Base-by-base conservation (phyloP, 2,888 invertebrate genomes). In the Agelastica alni region DNA sequence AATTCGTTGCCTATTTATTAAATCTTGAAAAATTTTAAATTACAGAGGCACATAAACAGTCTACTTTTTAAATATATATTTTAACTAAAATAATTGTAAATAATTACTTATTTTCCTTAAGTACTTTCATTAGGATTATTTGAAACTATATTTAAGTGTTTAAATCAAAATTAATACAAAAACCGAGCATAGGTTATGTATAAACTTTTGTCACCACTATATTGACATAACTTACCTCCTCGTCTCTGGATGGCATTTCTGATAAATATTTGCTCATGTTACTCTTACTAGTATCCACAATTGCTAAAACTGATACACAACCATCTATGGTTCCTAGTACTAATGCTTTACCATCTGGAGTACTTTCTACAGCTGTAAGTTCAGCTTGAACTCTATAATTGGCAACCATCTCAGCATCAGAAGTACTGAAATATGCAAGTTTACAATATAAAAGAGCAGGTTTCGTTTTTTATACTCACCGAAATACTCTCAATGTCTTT, bases 291-390 rank as follows among this genome's bases (percentile, higher is more conserved):
- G 86, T 83, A 77, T 92, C 92, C 1, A 83, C 79, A 56, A 85
- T 83, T 10, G 92, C 89, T 51, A 96, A 79, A n/a, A 94, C 89
- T 0, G 94, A 93, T 49, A 96, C 85, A 71, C 95, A 95, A 3
- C 96, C 96, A 71, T 97, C 96, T 1, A 95, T 90, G 0, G 94
- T 95, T 0, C 94, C 95, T 44, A 96, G 80, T 1, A 94, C 91
- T 26, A 94, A 81, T 13, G 89, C 88, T 61, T 83, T 85, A 0
- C 94, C 94, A 61, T 91, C 92, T 44, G 86, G 86, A 0, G 91
- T 90, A 65, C 91, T 93, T 62, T 91, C 92, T 0, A 95, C 85
- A 0, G 91, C 90, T 1, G 90, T 93, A 58, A 94, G 80, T 75
- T 95, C 95, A 0, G 95, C 93, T 63, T 93, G 92, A 0, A 94